Evolutionary conservation across 2,113 vertebrate species (phyloP), one percentile per base, ranked within the genome.

Genomic region (Ifrita kowaldi): DNA sequence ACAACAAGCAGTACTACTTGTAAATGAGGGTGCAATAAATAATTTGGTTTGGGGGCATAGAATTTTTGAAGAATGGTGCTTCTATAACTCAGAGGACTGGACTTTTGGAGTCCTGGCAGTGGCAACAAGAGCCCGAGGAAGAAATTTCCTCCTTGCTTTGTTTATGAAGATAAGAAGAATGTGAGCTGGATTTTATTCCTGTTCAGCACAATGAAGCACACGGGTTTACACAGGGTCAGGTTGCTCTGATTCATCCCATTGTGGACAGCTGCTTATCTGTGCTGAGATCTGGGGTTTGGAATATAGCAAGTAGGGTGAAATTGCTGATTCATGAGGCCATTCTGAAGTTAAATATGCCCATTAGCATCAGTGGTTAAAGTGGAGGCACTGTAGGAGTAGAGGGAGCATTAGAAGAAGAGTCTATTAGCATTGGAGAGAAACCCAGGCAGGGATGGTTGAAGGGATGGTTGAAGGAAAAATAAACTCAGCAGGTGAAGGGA

Each of bases 381-480:
- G 10, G 28, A 5, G 8, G 2, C 10, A 22, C 6, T 39, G 30
- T 6, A 78, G 77, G 44, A 67, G 49, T 2, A 78, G 77, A 78
- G 37, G 42, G 17, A 82, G 10, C 22, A 19, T 69, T 57, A 57
- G 42, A 56, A 60, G 37, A 37, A 60, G 33, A 64, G 11, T 44
- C 32, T 52, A 1, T 77, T 70, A 49, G 16, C 33, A 24, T 1
- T 75, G 76, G 63, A 42, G 44, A 64, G 39, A 87, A 84, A 59
- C 21, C 16, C 2, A 5, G 39, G 33, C 16, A 26, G 57, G 16
- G 35, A 11, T 0, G 2, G 47, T 19, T 67, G 57, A 59, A 35
- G 57, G 24, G 35, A 13, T 0, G 2, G 46, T 19, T 65, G 52
- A 59, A 37, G 57, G 24, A 33, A 13, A 0, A 2, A 42, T 19